Evolutionary conservation across 2,888 invertebrate species (phyloP), one percentile per base, ranked within the genome.

Genomic region (Tholera decimalis): DNA sequence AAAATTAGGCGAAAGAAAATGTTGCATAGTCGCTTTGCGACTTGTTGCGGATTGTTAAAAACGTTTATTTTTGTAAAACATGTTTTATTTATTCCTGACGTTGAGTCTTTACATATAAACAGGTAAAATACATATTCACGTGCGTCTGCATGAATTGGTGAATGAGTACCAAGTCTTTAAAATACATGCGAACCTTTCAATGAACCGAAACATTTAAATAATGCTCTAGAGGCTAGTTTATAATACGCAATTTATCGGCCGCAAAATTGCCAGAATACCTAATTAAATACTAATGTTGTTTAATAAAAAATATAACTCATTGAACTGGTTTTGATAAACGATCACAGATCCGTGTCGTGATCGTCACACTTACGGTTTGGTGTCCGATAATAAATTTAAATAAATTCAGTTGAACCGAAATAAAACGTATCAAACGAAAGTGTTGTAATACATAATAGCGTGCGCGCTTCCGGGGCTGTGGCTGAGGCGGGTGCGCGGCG

Each of bases 391-490:
- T 49, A 49, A 37, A 56, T 65, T 58, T 43, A 33, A 58, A 73
- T 57, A 49, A 37, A 59, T 61, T 59, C 47, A 37, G 39, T 63
- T 64, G 44, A n/a, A 59, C 50, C 54, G 18, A 64, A 61, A 73
- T 61, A 64, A 64, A 62, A 43, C 15, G 28, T 20, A 64, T 35
- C 18, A 47, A 73, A 70, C 35, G 73, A 79, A 74, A 70, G 71
- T 74, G 49, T 64, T 69, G 54, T 67, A 58, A 61, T 63, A 73
- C 67, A 73, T 77, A 73, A 73, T 77, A 65, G 65, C 39, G 50
- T 59, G 57, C 56, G 56, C 68, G 62, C 66, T 77, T 81, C 81
- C 79, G 81, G 81, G 68, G 66, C 79, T 63, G 70, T 55, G 76
- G 70, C 46, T 65, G 62, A 37, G 62, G 49, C 22, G 73, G 37